Percentiles rank a stretch among this genome's conserved stretches.
These are phyloP conservation scores for Salminus brasiliensis DNA, from an alignment of 2,113 vertebrate species.

Conservation along the genomic window DNA sequence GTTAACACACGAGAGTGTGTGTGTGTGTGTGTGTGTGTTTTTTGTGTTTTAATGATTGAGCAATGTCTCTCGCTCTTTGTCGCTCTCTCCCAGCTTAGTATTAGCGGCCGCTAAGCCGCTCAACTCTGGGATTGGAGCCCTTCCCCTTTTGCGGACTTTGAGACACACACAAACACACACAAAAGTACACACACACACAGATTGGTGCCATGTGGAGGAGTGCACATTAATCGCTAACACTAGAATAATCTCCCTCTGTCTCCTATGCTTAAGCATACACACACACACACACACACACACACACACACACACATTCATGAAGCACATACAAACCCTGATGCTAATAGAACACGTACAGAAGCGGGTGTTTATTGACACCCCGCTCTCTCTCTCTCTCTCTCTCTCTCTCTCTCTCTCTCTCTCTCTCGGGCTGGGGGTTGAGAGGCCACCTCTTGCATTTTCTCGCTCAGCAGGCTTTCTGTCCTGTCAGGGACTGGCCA, in stretches of 20 bases:
- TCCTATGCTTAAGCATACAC: conserved; percentile 16
- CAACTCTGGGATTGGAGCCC: conserved; percentile 66
- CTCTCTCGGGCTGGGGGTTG: conserved; percentile 12
- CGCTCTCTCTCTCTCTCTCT: conserved; percentile 35
- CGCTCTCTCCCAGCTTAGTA: conserved; percentile 62
- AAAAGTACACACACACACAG: conserved; percentile 35
- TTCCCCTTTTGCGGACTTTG: conserved; percentile 44
- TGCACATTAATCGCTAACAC: conserved; percentile 17
- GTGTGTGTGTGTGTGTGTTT: too few species aligned
- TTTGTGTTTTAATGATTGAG: conserved; percentile 27
- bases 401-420: conserved; percentile 20
- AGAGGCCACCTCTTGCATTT: background rate
- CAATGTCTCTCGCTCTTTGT: conserved; percentile 26
- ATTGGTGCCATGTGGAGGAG: conserved; percentile 24
- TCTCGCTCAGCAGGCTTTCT: background rate
- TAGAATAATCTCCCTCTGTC: conserved; percentile 10
- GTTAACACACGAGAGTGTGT: background rate
- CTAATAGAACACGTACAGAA: conserved; percentile 4
- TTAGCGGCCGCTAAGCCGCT: conserved; percentile 82
- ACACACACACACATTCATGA: conserved; percentile 5
- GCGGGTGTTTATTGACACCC: conserved; percentile 44
- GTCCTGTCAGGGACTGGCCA: background rate
- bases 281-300: conserved; percentile 23
- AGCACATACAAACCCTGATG: conserved; percentile 16
- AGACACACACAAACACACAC: conserved; percentile 16